Evolutionary conservation across 2,888 invertebrate species (phyloP).

Genomic region (Synanthedon vespiformis): DNA sequence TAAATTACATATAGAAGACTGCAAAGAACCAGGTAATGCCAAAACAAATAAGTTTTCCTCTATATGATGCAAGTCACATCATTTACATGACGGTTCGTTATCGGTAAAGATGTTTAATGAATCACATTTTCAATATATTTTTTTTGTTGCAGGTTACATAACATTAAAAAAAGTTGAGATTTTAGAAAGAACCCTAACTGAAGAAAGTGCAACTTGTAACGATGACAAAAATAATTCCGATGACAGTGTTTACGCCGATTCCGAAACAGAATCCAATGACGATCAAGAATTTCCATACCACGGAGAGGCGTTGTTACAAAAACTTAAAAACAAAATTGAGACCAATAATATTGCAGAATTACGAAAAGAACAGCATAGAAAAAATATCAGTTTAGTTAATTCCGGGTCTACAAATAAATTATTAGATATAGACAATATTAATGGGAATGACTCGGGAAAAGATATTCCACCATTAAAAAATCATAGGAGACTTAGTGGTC

Average conservation of each 20-base stretch:
- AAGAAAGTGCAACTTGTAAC: constrained; percentile 27
- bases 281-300: constrained; percentile 43
- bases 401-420: constrained; percentile 33
- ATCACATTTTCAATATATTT: constrained; percentile 2
- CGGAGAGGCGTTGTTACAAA: constrained; percentile 31
- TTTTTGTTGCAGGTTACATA: constrained; percentile 66
- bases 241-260: constrained; percentile 55
- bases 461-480: not conserved
- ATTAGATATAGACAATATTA: constrained; percentile 26
- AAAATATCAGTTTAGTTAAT: not conserved
- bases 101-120: not conserved
- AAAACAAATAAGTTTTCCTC: too few relatives aligned
- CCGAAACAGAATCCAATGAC: constrained; percentile 53
- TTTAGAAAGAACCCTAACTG: constrained; percentile 46
- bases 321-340: constrained; percentile 26
- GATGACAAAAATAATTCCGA: constrained; percentile 26
- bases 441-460: constrained; percentile 7
- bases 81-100: too few relatives aligned
- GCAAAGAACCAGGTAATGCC: constrained; percentile 49
- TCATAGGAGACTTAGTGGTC: constrained; percentile 36
- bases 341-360: not conserved
- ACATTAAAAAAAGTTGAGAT: constrained; percentile 67
- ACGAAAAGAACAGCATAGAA: not conserved
- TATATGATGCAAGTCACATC: too few relatives aligned
- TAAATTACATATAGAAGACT: constrained; percentile 71